These are phyloP conservation scores for Montipora sp. DNA, from an alignment of 64 coral and sea anemone species.

Conservation along the genomic window DNA sequence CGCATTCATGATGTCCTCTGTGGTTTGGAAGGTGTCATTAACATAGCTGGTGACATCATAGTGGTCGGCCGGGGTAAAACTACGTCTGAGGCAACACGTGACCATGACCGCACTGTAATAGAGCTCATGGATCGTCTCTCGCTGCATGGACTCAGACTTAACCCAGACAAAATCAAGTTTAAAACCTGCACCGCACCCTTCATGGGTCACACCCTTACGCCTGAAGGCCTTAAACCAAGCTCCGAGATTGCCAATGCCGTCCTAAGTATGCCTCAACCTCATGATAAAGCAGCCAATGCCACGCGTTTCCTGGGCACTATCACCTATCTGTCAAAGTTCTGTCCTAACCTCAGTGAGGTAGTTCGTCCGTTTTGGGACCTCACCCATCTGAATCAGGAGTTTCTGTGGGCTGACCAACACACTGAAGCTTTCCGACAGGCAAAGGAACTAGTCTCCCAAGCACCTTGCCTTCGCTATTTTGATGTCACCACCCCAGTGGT, in stretches of 20 bases:
- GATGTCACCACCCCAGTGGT: no score
- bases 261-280: slow-evolving; percentile 45
- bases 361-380: no score
- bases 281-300: neutral
- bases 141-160: slow-evolving; percentile 53
- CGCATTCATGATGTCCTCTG: slow-evolving; percentile 21
- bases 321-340: no score
- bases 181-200: slow-evolving; percentile 47
- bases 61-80: slow-evolving; percentile 26
- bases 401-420: no score
- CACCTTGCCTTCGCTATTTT: no score
- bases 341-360: no score
- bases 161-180: slow-evolving; percentile 56
- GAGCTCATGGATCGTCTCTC: slow-evolving; percentile 32
- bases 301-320: no score
- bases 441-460: no score
- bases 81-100: slow-evolving; percentile 9
- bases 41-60: slow-evolving; percentile 28
- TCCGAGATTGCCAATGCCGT: slow-evolving; percentile 29
- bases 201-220: neutral
- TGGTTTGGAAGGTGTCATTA: no score
- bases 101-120: slow-evolving; percentile 54
- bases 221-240: slow-evolving; percentile 35
- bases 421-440: no score
- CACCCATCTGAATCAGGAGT: no score